Percentiles rank a stretch among this genome's conserved stretches.
Evolutionary conservation across 2,888 invertebrate genomes (phyloP).

Genomic region (Aelia acuminata): DNA sequence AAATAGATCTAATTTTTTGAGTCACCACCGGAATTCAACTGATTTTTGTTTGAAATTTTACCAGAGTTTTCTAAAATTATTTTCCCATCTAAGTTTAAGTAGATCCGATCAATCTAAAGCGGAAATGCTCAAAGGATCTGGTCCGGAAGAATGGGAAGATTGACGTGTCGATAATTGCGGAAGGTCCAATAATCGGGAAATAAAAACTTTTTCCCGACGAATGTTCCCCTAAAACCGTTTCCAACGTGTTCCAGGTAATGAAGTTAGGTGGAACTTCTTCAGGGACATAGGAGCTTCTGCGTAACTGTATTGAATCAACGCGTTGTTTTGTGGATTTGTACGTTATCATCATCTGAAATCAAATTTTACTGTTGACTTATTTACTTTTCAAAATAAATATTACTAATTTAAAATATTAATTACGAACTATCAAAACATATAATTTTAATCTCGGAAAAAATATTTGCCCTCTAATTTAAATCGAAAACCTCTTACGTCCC

Average conservation of each 20-base stretch:
- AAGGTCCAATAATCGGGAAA: not conserved
- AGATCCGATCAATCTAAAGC: not conserved
- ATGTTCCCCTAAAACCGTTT: not conserved
- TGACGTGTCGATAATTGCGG: constrained; percentile 18
- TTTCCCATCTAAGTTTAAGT: not conserved
- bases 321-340: no score
- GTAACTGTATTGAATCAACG: not conserved
- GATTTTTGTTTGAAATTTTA: not conserved
- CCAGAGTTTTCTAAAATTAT: not conserved
- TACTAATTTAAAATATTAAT: no score
- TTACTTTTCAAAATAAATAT: no score
- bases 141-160: constrained; percentile 22
- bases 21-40: no score
- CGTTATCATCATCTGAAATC: no score
- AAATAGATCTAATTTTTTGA: no score
- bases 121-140: not conserved
- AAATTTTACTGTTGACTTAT: no score
- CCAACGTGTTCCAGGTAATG: not conserved
- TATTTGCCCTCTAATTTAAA: no score
- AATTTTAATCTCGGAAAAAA: no score
- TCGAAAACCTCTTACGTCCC: no score
- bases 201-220: not conserved
- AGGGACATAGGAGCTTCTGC: not conserved
- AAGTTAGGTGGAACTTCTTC: not conserved
- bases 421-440: no score